Evolutionary conservation across 2,888 invertebrate genomes (phyloP).

Genomic region (Lepidocyrtinus sp.): DNA sequence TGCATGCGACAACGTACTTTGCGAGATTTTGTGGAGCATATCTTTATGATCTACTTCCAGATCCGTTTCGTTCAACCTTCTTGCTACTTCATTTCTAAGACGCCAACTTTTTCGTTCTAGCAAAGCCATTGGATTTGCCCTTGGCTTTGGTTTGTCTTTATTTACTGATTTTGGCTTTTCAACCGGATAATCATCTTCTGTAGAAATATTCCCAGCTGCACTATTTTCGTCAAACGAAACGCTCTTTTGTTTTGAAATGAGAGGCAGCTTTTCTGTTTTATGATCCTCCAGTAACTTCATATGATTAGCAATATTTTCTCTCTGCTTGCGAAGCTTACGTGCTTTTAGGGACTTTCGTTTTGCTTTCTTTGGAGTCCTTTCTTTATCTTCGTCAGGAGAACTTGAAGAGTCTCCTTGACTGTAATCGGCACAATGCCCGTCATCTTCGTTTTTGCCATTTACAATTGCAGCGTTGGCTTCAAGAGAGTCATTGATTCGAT

Average conservation of each 20-base stretch:
- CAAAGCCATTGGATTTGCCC: constrained; percentile 17
- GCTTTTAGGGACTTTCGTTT: neutral
- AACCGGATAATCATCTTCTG: too few relatives aligned
- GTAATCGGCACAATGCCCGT: constrained; percentile 19
- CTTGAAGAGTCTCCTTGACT: neutral
- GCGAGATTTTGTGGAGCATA: constrained; percentile 3
- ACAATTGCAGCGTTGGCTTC: too few relatives aligned
- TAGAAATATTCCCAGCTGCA: too few relatives aligned
- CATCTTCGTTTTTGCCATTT: too few relatives aligned
- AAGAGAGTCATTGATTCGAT: too few relatives aligned
- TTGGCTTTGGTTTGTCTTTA: neutral
- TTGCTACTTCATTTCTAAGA: constrained; percentile 14
- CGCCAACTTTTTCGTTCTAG: constrained; percentile 13
- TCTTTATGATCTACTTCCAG: neutral
- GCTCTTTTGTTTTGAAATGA: too few relatives aligned
- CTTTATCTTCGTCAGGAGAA: neutral
- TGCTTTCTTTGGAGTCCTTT: constrained; percentile 10
- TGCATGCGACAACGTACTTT: constrained; percentile 7
- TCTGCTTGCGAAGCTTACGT: too few relatives aligned
- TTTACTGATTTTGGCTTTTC: too few relatives aligned
- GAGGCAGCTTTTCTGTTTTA: too few relatives aligned
- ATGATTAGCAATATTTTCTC: too few relatives aligned
- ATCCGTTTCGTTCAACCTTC: neutral
- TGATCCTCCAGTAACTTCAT: too few relatives aligned
- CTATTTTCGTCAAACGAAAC: too few relatives aligned